phyloP scores from a whole-genome alignment of 2,113 vertebrate genomes.

The Mesoclemmys tuberculata region DNA sequence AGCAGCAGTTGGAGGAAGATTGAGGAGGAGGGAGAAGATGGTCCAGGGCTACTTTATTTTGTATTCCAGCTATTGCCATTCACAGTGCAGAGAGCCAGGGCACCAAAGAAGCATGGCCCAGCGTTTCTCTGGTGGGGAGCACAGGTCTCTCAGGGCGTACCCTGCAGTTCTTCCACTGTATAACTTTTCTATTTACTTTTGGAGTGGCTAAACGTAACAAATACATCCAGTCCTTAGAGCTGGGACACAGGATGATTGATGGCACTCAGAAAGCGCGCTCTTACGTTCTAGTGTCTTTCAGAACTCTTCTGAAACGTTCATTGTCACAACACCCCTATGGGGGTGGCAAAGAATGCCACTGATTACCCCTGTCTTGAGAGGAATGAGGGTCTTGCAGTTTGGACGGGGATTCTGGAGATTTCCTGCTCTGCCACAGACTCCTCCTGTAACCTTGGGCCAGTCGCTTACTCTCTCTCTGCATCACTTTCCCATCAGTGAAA shows the following conservation, averaged over 20 bases:
- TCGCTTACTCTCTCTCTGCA: background rate
- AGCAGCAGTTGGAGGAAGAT: background rate
- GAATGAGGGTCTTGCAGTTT: background rate
- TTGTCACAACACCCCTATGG: background rate
- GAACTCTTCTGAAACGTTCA: background rate
- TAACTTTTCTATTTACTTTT: background rate
- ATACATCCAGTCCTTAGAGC: background rate
- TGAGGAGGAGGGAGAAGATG: background rate
- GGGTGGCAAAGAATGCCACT: background rate
- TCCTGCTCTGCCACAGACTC: background rate
- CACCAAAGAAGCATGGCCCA: background rate
- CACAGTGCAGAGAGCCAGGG: background rate
- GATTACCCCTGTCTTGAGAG: background rate
- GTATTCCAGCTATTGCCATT: background rate
- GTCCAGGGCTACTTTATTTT: background rate
- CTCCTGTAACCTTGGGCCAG: background rate
- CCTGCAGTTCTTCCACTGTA: background rate
- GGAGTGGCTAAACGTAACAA: background rate
- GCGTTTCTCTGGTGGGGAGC: background rate
- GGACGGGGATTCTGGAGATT: background rate
- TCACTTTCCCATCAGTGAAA: background rate
- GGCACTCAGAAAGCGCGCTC: background rate
- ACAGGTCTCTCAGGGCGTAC: background rate
- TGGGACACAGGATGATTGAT: background rate
- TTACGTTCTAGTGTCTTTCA: background rate